These are phyloP conservation scores for Watsonalla cultraria DNA, from an alignment of 2,888 invertebrate genomes.

Conservation along the genomic window DNA sequence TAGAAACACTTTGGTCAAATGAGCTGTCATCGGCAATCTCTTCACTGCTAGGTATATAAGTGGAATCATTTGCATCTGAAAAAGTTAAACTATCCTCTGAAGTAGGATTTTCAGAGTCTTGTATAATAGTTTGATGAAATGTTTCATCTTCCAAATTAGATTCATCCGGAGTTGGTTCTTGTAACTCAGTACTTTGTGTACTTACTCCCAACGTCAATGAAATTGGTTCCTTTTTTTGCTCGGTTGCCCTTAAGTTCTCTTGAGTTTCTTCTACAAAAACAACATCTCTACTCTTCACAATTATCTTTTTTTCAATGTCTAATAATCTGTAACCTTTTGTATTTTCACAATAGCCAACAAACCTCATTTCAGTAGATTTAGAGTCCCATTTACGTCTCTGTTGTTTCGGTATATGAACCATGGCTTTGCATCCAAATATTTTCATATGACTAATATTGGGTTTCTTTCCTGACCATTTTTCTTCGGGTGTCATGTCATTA, in stretches of 20 bases:
- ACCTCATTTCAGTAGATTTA: constrained; percentile 13
- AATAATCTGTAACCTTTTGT: constrained; percentile 12
- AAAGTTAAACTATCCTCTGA: too few relatives aligned
- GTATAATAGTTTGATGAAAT: too few relatives aligned
- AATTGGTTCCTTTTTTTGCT: neutral
- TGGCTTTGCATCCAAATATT: constrained; percentile 38
- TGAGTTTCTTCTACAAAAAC: neutral
- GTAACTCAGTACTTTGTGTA: too few relatives aligned
- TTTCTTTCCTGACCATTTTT: constrained; percentile 33
- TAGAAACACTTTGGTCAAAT: neutral
- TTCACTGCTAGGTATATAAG: too few relatives aligned
- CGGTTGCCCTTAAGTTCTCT: neutral
- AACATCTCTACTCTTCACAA: neutral
- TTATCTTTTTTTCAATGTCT: neutral
- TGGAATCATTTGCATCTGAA: neutral
- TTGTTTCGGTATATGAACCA: constrained; percentile 38
- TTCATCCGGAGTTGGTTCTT: too few relatives aligned
- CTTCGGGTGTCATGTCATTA: constrained; percentile 28
- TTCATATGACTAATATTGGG: constrained; percentile 30
- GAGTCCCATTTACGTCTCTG: constrained; percentile 30
- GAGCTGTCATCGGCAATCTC: neutral
- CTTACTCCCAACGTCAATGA: neutral
- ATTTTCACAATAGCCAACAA: constrained; percentile 32
- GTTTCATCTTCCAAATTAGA: too few relatives aligned
- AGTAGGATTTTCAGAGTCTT: too few relatives aligned